These are phyloP conservation scores for Sebastes iracundus DNA, from an alignment of 2,797 vertebrate genomes.

Conservation along the genomic window DNA sequence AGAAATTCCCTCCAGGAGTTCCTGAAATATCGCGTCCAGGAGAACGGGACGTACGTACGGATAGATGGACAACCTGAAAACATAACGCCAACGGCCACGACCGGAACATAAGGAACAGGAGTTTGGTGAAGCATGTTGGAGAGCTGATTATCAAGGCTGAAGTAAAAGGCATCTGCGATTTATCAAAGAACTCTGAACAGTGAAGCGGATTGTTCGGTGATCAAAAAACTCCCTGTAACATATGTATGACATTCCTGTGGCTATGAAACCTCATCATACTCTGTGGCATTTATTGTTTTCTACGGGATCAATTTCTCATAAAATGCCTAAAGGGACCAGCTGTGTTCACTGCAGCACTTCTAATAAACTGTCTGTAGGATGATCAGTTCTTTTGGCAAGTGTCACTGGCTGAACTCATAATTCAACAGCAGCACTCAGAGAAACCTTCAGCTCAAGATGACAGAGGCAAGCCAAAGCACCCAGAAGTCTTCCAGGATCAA, in stretches of 20 bases:
- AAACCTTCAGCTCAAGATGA: background rate
- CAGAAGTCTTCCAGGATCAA: constrained; percentile 3
- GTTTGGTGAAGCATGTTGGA: background rate
- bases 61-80: too few relatives aligned
- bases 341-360: background rate
- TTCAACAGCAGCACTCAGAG: background rate
- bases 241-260: background rate
- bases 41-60: too few relatives aligned
- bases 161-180: background rate
- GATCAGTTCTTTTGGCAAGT: background rate
- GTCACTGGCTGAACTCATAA: background rate
- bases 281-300: background rate
- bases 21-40: too few relatives aligned
- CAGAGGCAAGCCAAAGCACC: background rate
- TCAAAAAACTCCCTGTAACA: background rate
- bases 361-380: background rate
- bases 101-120: background rate
- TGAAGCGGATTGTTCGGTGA: background rate
- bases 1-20: too few relatives aligned
- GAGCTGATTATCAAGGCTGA: background rate
- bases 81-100: fast-evolving
- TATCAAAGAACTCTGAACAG: background rate
- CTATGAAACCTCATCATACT: background rate
- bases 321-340: background rate
- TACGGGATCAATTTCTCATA: background rate